These are phyloP conservation scores for Oxyura jamaicensis DNA, from an alignment of 2,113 vertebrate genomes.

Conservation along the genomic window DNA sequence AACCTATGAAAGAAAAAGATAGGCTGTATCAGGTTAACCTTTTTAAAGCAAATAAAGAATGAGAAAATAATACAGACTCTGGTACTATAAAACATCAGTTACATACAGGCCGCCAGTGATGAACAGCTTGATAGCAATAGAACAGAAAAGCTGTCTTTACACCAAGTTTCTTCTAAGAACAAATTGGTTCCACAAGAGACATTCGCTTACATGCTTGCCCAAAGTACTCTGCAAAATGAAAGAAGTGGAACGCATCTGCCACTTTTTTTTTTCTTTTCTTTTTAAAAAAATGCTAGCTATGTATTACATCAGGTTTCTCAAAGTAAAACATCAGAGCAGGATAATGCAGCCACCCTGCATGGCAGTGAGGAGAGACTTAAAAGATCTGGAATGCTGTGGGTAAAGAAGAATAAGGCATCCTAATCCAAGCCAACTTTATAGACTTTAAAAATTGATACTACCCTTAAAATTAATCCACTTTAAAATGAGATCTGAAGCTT, in stretches of 20 bases:
- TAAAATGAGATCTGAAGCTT: not conserved
- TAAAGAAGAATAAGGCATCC: not conserved
- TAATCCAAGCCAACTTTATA: not conserved
- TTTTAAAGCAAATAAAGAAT: not conserved
- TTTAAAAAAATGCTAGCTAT: not conserved
- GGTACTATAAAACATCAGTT: not conserved
- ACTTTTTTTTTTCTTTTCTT: not conserved
- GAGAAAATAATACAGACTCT: not conserved
- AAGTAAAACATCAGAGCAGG: not conserved
- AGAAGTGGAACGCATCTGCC: not conserved
- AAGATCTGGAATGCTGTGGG: not conserved
- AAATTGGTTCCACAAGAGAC: not conserved
- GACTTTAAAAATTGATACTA: not conserved
- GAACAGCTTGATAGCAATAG: not conserved
- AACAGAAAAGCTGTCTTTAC: not conserved
- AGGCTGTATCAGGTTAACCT: not conserved
- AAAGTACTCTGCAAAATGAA: not conserved
- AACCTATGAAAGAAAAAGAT: conserved; percentile 79
- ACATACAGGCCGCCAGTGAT: not conserved
- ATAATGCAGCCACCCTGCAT: not conserved
- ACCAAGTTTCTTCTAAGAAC: not conserved
- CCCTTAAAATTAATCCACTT: not conserved
- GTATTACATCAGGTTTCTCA: not conserved
- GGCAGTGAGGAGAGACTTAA: not conserved
- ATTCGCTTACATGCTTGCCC: not conserved